Evolutionary conservation across 1,140 invertebrate species (phyloP), one percentile per base, ranked within the genome.

Genomic region (Aphaenogaster rudis): DNA sequence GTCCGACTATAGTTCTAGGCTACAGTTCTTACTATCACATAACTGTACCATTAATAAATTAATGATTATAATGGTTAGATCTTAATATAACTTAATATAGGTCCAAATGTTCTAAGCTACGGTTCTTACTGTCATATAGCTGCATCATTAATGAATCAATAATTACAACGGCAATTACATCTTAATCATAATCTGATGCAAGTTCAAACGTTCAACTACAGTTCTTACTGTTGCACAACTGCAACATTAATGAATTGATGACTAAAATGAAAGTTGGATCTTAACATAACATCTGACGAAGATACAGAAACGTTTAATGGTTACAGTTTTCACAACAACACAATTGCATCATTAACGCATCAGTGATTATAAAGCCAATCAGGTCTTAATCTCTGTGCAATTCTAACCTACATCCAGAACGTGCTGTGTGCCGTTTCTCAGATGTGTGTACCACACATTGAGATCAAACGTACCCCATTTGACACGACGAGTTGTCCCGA

Each of bases 391-490:
- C n/a, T 63, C 54, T 63, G 15, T n/a, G 17, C 59, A n/a, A 64
- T 3, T 48, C 76, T 79, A 79, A 79, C 76, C 76, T 79, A 33
- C 2, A 50, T 7, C 15, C 9, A 7, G 36, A 21, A 54, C 9
- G 15, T 3, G 17, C 33, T 9, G 2, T 57, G 17, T 0, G 1
- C 64, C 3, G 6, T 33, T n/a, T 48, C 13, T 15, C 3, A 33
- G 11, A 59, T 3, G 3, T 36, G 39, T 13, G 11, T 45, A 17
- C 0, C 17, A 61, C 13, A 13, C 17, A n/a, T 21, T 21, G 11
- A 74, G 15, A 78, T 78, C 15, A n/a, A 42, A 1, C 1, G 6
- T 36, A 54, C 11, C 21, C 15, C 1, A 2, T 50, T 45, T n/a
- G 9, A 74, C 8, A 13, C 13, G 54, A 76, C 13, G 2, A 59